Percentiles rank a stretch among this genome's conserved stretches.
phyloP scores from a whole-genome alignment of 2,888 invertebrate genomes.

The Acholoe squamosa region DNA sequence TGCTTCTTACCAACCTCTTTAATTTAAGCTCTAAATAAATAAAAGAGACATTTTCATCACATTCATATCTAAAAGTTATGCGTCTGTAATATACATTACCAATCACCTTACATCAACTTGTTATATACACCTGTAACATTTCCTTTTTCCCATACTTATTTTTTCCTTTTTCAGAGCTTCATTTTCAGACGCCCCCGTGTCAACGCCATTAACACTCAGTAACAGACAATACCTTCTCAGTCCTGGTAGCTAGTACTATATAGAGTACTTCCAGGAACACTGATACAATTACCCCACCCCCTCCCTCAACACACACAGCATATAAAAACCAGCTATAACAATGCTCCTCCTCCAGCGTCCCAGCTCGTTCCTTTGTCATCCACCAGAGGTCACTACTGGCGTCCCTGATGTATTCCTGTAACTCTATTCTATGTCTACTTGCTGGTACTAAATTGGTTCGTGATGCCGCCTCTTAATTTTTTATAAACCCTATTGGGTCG shows the following conservation, averaged over 20 bases:
- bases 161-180: no score
- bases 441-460: no score
- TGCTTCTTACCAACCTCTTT: no score
- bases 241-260: neutral
- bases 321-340: neutral
- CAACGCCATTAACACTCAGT: neutral
- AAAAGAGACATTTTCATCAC: no score
- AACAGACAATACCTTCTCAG: constrained; percentile 16
- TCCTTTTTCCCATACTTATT: neutral
- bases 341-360: constrained; percentile 2
- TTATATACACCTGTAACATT: neutral
- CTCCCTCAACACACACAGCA: neutral
- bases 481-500: no score
- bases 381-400: neutral
- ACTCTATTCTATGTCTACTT: no score
- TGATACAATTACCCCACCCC: neutral
- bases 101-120: no score
- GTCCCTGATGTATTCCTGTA: neutral
- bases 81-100: no score
- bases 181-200: neutral
- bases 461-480: no score
- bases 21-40: no score
- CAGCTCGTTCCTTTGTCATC: neutral
- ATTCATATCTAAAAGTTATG: no score
- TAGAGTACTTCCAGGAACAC: neutral